Percentiles rank a stretch among this genome's conserved stretches.
Evolutionary conservation across 2,888 invertebrate species (phyloP).

Genomic region (Synanthedon tipuliformis): DNA sequence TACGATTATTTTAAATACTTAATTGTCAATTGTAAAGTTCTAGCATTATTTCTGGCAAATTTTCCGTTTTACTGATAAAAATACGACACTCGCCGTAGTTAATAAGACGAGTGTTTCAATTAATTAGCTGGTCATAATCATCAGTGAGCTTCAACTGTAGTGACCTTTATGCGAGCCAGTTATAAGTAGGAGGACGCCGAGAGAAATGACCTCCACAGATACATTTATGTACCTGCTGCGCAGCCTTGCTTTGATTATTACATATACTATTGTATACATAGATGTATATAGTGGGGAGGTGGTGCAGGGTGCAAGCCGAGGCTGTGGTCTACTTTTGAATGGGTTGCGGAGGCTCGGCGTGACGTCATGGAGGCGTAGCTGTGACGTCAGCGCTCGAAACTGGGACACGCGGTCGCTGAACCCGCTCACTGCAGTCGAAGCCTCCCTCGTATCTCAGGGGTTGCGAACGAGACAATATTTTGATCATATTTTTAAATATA

Average conservation of each 20-base stretch:
- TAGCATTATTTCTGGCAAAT: too few relatives aligned
- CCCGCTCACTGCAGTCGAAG: slow-evolving; percentile 43
- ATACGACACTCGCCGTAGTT: too few relatives aligned
- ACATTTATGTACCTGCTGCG: slow-evolving; percentile 25
- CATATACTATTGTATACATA: slow-evolving; percentile 11
- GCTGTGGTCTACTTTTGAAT: slow-evolving; percentile 66
- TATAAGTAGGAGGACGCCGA: slow-evolving; percentile 29
- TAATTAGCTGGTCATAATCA: too few relatives aligned
- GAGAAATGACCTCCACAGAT: slow-evolving; percentile 41
- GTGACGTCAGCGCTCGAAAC: slow-evolving; percentile 57
- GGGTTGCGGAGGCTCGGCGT: slow-evolving; percentile 50
- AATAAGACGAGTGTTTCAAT: too few relatives aligned
- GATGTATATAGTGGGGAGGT: slow-evolving; percentile 18
- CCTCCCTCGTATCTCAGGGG: slow-evolving; percentile 8
- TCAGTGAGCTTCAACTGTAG: slow-evolving; percentile 1
- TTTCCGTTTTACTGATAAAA: too few relatives aligned
- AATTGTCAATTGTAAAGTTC: too few relatives aligned
- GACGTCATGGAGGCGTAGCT: slow-evolving; percentile 62
- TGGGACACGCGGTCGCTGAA: slow-evolving; percentile 58
- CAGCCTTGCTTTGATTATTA: slow-evolving; percentile 10
- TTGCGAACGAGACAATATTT: background rate
- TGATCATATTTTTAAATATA: slow-evolving; percentile 9
- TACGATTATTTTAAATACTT: too few relatives aligned
- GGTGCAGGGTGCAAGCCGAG: slow-evolving; percentile 27
- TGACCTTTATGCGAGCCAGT: slow-evolving; percentile 23